phyloP scores from a whole-genome alignment of 2,888 invertebrate species.

The Oegoconia quadripuncta region DNA sequence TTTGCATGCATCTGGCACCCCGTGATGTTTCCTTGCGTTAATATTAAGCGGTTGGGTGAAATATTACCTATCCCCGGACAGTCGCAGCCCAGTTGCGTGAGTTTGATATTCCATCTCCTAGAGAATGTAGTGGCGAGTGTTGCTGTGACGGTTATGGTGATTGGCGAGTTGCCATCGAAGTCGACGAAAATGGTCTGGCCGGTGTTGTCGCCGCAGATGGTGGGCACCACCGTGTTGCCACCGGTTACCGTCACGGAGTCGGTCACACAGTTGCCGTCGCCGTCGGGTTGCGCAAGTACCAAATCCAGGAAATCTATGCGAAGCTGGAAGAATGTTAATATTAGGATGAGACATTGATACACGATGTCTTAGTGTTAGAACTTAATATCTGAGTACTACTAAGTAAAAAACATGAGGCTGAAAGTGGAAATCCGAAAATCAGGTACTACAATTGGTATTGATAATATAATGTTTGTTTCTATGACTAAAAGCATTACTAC shows the following conservation, averaged over 20 bases:
- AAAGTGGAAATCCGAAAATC: no score
- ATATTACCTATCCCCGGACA: constrained; percentile 83
- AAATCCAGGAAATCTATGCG: constrained; percentile 88
- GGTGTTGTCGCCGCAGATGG: constrained; percentile 89
- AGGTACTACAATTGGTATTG: no score
- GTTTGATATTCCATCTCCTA: constrained; percentile 86
- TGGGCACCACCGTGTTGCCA: constrained; percentile 82
- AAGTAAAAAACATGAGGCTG: no score
- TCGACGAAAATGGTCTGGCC: constrained; percentile 89
- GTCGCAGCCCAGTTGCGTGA: constrained; percentile 86
- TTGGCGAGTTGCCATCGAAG: constrained; percentile 83
- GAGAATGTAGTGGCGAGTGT: constrained; percentile 78
- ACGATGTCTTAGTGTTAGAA: no score
- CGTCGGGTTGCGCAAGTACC: constrained; percentile 84
- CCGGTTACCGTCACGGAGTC: constrained; percentile 86
- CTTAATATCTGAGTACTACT: no score
- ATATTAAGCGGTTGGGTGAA: no score
- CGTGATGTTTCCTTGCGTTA: no score
- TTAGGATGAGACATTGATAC: no score
- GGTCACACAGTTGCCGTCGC: constrained; percentile 83
- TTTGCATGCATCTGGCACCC: no score
- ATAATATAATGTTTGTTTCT: no score
- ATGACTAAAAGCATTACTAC: no score
- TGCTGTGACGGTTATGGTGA: constrained; percentile 83
- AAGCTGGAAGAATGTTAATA: constrained; percentile 64